Evolutionary conservation across 2,797 vertebrate species (phyloP).

Genomic region (Pantherophis vulpinus): DNA sequence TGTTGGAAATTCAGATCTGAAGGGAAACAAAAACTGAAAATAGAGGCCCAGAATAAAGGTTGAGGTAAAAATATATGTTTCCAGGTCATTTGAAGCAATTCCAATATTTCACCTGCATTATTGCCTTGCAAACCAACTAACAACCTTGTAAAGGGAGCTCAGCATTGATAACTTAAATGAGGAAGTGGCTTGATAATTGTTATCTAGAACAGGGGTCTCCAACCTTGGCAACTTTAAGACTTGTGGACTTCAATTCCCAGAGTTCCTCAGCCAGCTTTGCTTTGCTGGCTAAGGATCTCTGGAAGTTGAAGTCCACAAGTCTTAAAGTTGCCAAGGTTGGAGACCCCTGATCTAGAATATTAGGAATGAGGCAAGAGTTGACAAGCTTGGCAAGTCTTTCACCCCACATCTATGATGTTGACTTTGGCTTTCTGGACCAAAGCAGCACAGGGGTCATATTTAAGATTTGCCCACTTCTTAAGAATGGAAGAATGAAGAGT

Average conservation of each 20-base stretch:
- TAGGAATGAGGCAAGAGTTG: background rate
- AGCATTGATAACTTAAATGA: background rate
- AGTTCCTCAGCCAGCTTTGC: too few relatives aligned
- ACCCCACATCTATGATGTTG: background rate
- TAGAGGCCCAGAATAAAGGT: background rate
- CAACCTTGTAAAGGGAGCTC: background rate
- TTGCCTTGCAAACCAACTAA: background rate
- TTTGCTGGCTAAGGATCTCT: too few relatives aligned
- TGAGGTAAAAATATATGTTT: background rate
- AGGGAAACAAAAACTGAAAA: background rate
- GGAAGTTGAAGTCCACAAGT: too few relatives aligned
- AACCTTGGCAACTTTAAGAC: too few relatives aligned
- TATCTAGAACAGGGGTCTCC: background rate
- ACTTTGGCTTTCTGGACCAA: background rate
- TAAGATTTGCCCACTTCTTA: background rate
- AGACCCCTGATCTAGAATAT: background rate
- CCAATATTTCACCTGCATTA: background rate
- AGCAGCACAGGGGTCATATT: background rate
- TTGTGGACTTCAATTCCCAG: too few relatives aligned
- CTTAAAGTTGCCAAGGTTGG: too few relatives aligned
- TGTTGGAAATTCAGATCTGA: background rate
- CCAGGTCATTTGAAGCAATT: background rate
- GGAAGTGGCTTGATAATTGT: background rate
- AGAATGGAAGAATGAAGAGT: background rate
- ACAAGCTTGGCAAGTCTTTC: background rate